Evolutionary conservation across 2,888 invertebrate species (phyloP).

Genomic region (Orthosia gothica): DNA sequence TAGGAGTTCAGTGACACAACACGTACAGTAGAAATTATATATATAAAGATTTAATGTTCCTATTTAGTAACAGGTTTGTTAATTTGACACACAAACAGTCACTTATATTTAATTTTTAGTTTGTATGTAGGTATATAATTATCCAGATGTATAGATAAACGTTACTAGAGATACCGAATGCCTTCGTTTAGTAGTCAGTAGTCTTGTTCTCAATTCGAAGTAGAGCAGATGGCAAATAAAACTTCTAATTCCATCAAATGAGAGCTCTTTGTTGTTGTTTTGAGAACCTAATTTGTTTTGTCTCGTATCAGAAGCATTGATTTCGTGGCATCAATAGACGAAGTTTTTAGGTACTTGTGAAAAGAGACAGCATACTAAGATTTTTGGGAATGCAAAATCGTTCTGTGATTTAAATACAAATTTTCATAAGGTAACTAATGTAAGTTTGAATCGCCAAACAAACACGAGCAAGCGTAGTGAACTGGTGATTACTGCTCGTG

Average conservation of each 20-base stretch:
- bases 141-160: background rate
- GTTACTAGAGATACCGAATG: constrained; percentile 36
- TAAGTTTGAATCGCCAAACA: background rate
- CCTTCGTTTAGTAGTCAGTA: constrained; percentile 39
- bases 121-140: too few species aligned
- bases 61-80: too few species aligned
- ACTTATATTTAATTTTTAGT: too few species aligned
- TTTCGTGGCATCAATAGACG: constrained; percentile 19
- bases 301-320: background rate
- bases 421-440: background rate
- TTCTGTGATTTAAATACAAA: background rate
- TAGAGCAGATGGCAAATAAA: constrained; percentile 39
- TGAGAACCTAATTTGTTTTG: constrained; percentile 20
- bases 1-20: too few species aligned
- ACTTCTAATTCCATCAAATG: constrained; percentile 32
- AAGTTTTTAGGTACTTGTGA: background rate
- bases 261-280: constrained; percentile 23
- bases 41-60: too few species aligned
- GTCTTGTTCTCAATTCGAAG: constrained; percentile 39
- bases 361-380: background rate
- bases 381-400: background rate
- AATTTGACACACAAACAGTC: too few species aligned
- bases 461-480: too few species aligned
- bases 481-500: too few species aligned
- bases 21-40: too few species aligned